Evolutionary conservation across 1,140 invertebrate species (phyloP), one percentile per base, ranked within the genome.

Genomic region (Drosophila sucinea): DNA sequence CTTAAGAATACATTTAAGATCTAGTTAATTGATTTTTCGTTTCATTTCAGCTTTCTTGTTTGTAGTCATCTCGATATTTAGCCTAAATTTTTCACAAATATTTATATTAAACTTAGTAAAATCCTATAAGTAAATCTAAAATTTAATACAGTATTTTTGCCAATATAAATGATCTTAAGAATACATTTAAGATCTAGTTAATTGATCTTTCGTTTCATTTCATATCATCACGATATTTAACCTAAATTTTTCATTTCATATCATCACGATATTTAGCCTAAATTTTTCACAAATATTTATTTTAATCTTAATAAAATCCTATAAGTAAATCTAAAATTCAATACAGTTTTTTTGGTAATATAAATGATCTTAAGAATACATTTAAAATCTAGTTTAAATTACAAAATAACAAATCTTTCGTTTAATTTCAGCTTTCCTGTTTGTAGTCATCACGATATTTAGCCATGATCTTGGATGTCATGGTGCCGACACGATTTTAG

Each of bases 191-290:
- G 7, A 10, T 3, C 47, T 25, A 23, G 0, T 41, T 47, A 62
- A 62, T 32, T 1, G 23, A 30, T 8, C 0, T 0, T 25, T 3
- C n/a, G 3, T 33, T 56, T 70, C 38, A 57, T 71, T 57, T 1
- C 73, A 87, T 25, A 23, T 78, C 10, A n/a, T 89, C 27, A 38
- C 68, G 25, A 23, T 44, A 1, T 7, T 67, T 38, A 81, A 76
- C 65, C 23, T 17, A n/a, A n/a, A n/a, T n/a, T n/a, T n/a, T n/a
- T n/a, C n/a, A n/a, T n/a, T n/a, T n/a, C n/a, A n/a, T 17, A 17
- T 17, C 17, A 17, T 17, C 0, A 17, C 17, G 17, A 17, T 17
- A 17, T 17, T 17, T 17, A 17, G 17, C 17, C 17, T 17, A 17
- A 17, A 17, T 17, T 17, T 17, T 17, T 17, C 17, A 17, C 17